Conservation (phyloP, 2,797 vertebrate genomes). For the Bufotes viridis region DNA sequence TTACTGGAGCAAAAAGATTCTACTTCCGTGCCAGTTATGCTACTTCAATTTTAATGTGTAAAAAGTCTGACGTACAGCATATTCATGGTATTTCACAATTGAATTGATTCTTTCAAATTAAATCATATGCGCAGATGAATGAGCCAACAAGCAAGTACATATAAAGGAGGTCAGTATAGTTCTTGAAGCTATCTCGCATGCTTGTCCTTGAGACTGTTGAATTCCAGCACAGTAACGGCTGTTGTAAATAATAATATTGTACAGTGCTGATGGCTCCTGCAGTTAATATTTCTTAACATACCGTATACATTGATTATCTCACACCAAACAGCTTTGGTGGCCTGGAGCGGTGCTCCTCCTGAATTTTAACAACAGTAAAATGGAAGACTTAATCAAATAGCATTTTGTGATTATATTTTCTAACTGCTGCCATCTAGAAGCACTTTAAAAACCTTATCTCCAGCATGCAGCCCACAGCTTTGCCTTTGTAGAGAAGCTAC, state of each 20-base stretch:
- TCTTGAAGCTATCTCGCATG: background rate
- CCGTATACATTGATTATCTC: slow-evolving; percentile 60
- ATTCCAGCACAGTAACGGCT: slow-evolving; percentile 35
- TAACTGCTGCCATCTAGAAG: slow-evolving; percentile 66
- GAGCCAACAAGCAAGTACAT: background rate
- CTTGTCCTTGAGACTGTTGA: slow-evolving; percentile 43
- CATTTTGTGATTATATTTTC: slow-evolving; percentile 67
- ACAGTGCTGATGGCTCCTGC: slow-evolving; percentile 37
- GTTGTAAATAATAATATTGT: slow-evolving; percentile 48
- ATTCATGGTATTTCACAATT: background rate
- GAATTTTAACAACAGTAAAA: slow-evolving; percentile 75
- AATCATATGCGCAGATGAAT: background rate
- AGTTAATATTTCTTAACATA: slow-evolving; percentile 52
- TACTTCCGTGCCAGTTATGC: too few relatives aligned
- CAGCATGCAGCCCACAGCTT: slow-evolving; percentile 63
- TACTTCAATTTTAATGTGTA: too few relatives aligned
- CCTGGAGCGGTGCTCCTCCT: slow-evolving; percentile 67
- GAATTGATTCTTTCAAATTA: background rate
- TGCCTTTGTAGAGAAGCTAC: slow-evolving; percentile 62
- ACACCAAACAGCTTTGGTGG: slow-evolving; percentile 65
- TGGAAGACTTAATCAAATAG: slow-evolving; percentile 79
- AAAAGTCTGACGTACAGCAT: too few relatives aligned
- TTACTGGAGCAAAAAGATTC: too few relatives aligned
- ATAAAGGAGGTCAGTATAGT: slow-evolving; percentile 6
- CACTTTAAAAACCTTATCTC: slow-evolving; percentile 72